Evolutionary conservation across 1,140 invertebrate genomes (phyloP).

Genomic region (Aphis craccivora): DNA sequence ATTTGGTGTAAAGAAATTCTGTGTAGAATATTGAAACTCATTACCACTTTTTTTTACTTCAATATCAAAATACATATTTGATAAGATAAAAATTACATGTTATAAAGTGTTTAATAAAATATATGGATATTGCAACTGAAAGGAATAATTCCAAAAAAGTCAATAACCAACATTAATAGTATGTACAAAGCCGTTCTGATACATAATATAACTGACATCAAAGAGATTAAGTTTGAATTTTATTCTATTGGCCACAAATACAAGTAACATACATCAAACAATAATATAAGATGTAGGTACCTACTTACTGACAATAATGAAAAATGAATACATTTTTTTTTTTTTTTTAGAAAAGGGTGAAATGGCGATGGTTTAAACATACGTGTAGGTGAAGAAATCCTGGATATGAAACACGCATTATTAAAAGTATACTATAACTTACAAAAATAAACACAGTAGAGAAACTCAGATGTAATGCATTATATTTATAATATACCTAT

Average conservation of each 20-base stretch:
- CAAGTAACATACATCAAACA: no score
- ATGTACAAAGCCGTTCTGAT: not conserved
- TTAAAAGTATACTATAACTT: no score
- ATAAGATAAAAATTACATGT: not conserved
- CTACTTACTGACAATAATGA: not conserved
- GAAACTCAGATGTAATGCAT: not conserved
- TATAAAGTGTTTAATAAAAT: not conserved
- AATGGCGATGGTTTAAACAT: no score
- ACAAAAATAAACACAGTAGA: no score
- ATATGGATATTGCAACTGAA: not conserved
- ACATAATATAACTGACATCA: not conserved
- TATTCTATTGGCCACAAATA: no score
- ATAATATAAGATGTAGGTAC: no score
- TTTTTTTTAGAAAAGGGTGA: no score
- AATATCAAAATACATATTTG: not conserved
- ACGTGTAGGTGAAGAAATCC: no score
- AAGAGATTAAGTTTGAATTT: not conserved
- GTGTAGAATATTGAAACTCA: not conserved
- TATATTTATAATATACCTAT: not conserved
- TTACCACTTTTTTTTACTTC: not conserved
- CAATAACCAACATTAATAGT: not conserved
- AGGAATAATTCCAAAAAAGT: not conserved
- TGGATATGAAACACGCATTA: no score
- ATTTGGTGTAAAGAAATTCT: not conserved
- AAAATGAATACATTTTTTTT: no score